These are phyloP conservation scores for Formicarius rufipectus DNA, from an alignment of 2,113 vertebrate species.

Conservation along the genomic window DNA sequence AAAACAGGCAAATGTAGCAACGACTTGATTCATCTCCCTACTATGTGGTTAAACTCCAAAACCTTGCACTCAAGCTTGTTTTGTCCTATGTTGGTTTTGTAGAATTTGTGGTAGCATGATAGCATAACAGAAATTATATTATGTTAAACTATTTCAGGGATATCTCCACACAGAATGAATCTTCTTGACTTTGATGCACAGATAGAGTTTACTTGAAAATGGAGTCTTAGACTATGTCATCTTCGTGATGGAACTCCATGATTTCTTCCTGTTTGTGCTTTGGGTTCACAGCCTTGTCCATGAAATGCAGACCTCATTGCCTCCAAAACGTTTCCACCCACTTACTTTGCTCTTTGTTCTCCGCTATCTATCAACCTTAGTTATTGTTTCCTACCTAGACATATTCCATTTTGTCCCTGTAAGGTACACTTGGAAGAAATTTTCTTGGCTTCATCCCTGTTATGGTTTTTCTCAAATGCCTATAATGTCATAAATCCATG, in stretches of 20 bases:
- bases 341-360: not conserved
- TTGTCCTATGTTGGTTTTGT: not conserved
- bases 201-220: not conserved
- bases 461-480: not conserved
- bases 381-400: not conserved
- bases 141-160: not conserved
- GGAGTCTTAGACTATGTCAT: accelerated
- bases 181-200: not conserved
- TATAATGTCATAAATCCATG: not conserved
- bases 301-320: not conserved
- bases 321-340: not conserved
- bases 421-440: not conserved
- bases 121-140: not conserved
- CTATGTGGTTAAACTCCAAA: not conserved
- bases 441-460: not conserved
- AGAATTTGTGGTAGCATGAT: not conserved
- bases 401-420: not conserved
- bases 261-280: not conserved
- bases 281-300: not conserved
- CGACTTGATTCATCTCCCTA: not conserved
- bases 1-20: not conserved
- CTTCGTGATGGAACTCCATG: not conserved
- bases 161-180: not conserved
- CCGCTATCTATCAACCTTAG: not conserved
- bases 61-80: not conserved